A percentile compares a stretch with the other conserved stretches of the same genome.
Evolutionary conservation across 2,888 invertebrate species (phyloP).

Genomic region (Nomada fabriciana): DNA sequence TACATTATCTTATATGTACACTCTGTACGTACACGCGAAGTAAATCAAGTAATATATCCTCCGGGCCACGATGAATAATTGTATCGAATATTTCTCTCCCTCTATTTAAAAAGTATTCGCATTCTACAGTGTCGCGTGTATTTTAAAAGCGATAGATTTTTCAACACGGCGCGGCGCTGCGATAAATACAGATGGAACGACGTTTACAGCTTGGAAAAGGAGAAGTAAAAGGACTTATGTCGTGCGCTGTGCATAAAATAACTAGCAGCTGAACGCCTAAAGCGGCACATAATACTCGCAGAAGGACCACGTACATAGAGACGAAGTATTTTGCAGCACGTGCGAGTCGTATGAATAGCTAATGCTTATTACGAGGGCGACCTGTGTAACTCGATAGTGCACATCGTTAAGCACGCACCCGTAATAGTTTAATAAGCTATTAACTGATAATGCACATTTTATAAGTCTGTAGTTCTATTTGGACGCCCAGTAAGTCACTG

Average conservation of each 20-base stretch:
- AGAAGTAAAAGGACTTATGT: constrained; percentile 27
- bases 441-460: constrained; percentile 16
- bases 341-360: constrained; percentile 35
- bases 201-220: constrained; percentile 4
- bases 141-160: neutral
- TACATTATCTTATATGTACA: too few species aligned
- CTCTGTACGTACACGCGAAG: too few species aligned
- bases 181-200: constrained; percentile 17
- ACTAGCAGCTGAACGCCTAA: constrained; percentile 21
- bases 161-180: neutral
- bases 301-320: constrained; percentile 9
- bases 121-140: neutral
- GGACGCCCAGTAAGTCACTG: neutral
- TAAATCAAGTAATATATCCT: too few species aligned
- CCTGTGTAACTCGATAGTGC: constrained; percentile 28
- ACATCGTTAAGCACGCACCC: constrained; percentile 19
- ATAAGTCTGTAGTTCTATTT: neutral
- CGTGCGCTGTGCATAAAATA: constrained; percentile 24
- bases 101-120: too few species aligned
- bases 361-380: constrained; percentile 9
- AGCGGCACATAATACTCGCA: constrained; percentile 1
- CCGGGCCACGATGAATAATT: too few species aligned
- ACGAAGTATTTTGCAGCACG: constrained; percentile 31
- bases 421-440: constrained; percentile 37
- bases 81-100: too few species aligned